Base-by-base conservation (phyloP, 2,113 vertebrate genomes). In the Synchiropus splendidus region DNA sequence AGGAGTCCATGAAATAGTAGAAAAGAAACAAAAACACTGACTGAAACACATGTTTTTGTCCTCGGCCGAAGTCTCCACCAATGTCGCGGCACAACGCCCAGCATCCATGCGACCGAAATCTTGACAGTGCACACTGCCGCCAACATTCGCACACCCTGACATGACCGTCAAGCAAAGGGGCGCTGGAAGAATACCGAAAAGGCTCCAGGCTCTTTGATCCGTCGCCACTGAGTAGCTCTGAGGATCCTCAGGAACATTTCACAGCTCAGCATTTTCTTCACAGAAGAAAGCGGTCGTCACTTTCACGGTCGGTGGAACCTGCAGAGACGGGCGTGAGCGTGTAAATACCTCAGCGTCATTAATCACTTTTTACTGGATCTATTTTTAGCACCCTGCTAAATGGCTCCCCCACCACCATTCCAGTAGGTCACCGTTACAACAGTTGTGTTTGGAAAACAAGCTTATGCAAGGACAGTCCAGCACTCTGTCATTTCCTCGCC, bases 271-370 rank as follows among this genome's bases (percentile, higher is more conserved):
- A 84, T 70, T 72, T 94, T 95, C 93, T 98, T 96, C 92, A 92
- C 88, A 89, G 91, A 95, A 94, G 94, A 95, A 95, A 93, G 81
- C 21, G 21, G 4, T 69, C 61, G 18, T 35, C 31, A 38, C 83
- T 79, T 80, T 89, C 93, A 98, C 52, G 94, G 94, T 82, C 94
- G 92, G 83, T 98, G 94, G 82, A 97, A 98, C 89, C 94, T 98
- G 65, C 2, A 61, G 61, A 52, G 40, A 58, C 9, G 60, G 40
- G 72, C 10, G 36, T 0, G 27, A 10, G 16, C 35, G 30, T 12
- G 42, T 16, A 33, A 21, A 45, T 45, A 64, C 48, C 41, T 45
- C 37, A 47, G 58, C 46, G 42, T 8, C 21, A 51, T 74, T 67
- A 52, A 73, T 75, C 68, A 58, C 36, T 27, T 11, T 43, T 16